A percentile compares a stretch with the other conserved stretches of the same genome.
phyloP scores from a whole-genome alignment of 2,888 invertebrate species.

The Crioceris asparagi region DNA sequence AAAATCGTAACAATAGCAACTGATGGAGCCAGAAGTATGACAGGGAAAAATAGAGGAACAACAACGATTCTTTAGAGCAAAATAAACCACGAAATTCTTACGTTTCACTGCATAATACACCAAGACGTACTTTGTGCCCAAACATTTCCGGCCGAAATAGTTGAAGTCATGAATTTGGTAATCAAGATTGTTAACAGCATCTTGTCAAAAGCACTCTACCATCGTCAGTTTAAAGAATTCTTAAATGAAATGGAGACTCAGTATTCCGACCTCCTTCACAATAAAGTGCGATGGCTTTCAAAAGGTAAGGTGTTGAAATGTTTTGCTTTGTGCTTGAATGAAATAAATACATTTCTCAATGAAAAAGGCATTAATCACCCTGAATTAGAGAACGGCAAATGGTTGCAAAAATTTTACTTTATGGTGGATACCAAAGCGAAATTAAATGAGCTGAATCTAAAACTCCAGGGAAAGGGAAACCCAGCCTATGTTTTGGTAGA shows the following conservation, averaged over 20 bases:
- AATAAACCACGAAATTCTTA: background rate
- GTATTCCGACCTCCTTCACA: slow-evolving; percentile 2
- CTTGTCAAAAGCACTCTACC: too few relatives aligned
- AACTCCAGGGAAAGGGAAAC: background rate
- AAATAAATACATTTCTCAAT: too few relatives aligned
- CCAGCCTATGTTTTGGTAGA: too few relatives aligned
- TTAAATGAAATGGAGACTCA: too few relatives aligned
- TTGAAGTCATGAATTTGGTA: background rate
- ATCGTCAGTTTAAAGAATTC: too few relatives aligned
- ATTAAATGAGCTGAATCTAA: background rate
- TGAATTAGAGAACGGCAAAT: slow-evolving; percentile 4
- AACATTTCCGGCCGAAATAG: slow-evolving; percentile 2
- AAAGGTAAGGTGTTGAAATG: slow-evolving; percentile 6
- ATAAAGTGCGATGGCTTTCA: background rate
- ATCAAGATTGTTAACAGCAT: too few relatives aligned
- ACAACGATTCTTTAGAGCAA: background rate
- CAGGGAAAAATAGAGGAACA: too few relatives aligned
- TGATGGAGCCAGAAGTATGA: slow-evolving; percentile 1
- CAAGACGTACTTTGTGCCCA: background rate
- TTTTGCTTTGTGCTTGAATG: too few relatives aligned
- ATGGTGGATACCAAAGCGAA: too few relatives aligned
- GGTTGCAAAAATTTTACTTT: too few relatives aligned
- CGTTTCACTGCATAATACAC: background rate
- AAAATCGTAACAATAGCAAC: slow-evolving; percentile 1
- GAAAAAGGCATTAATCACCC: slow-evolving; percentile 4